Evolutionary conservation across 2,113 vertebrate species (phyloP), one percentile per base, ranked within the genome.

Genomic region (Hirundichthys speculiger): DNA sequence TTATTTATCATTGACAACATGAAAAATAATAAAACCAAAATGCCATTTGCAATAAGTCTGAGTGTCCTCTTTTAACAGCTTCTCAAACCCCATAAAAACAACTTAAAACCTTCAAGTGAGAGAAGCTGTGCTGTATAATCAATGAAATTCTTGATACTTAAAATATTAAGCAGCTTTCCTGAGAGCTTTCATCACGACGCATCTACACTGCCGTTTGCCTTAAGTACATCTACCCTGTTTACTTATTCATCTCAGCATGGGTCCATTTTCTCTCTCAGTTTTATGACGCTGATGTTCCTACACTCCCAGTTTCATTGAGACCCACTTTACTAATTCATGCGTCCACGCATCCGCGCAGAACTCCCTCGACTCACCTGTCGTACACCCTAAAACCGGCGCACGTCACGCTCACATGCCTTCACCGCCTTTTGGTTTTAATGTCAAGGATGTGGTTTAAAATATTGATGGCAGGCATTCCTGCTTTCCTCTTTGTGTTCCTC

Each of bases 181-280:
- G 54, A 53, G 76, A 73, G 78, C 76, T 77, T 80, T 74, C 43
- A 46, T 51, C 56, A 4, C 24, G 56, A 73, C 13, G 0, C 60
- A 47, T 64, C 69, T 59, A 41, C 57, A 47, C 65, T 46, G 51
- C 67, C 67, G 49, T 81, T 82, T 60, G 30, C 82, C 75, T 77
- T 46, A 75, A 83, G 73, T 64, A 74, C 67, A 86, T 80, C 73
- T 12, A 65, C 42, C 52, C 47, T 60, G 45, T 77, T 91, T 72
- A 89, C 57, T 92, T 90, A 92, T 92, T 91, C 75, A 90, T 87
- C 56, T 3, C 2, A 20, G 67, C 63, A 49, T 82, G 43, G 22
- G 50, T 74, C 79, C 66, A 47, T 77, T 56, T 67, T 48, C 65
- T 70, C 59, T 22, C 45, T 24, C 30, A 13, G 75, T 63, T 80